A percentile compares a stretch with the other conserved stretches of the same genome.
Evolutionary conservation across 2,797 vertebrate genomes (phyloP).

Genomic region (Pterois miles): DNA sequence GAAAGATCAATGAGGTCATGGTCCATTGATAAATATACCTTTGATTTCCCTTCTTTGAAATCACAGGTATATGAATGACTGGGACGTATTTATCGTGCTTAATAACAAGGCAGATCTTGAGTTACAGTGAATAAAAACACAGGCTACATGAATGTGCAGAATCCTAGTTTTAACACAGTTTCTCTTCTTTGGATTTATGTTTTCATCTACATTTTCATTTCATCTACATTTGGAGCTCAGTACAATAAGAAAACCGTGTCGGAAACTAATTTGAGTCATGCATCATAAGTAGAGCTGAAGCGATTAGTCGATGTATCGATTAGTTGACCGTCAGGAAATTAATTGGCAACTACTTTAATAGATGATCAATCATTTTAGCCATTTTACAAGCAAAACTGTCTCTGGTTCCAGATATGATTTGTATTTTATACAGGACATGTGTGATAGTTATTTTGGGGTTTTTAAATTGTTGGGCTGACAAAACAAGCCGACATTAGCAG

Average conservation of each 20-base stretch:
- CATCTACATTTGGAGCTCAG: neutral
- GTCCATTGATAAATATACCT: conserved; percentile 9
- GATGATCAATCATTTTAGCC: neutral
- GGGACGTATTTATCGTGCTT: neutral
- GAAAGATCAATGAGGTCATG: neutral
- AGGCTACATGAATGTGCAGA: neutral
- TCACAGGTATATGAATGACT: neutral
- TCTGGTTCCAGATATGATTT: neutral
- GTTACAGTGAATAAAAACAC: neutral
- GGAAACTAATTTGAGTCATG: neutral
- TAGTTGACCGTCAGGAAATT: neutral
- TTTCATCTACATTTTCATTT: neutral
- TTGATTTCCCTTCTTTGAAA: conserved; percentile 9
- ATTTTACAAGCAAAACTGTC: neutral
- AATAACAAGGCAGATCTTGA: conserved; percentile 4
- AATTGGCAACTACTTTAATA: neutral
- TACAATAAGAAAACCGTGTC: neutral
- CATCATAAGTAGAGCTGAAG: neutral
- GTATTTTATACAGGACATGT: neutral
- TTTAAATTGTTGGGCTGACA: neutral
- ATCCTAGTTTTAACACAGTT: neutral
- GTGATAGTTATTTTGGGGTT: neutral
- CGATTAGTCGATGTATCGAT: neutral
- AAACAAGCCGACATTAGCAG: neutral
- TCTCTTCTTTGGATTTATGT: neutral